Percentiles rank a stretch among this genome's conserved stretches.
phyloP scores from a whole-genome alignment of 2,113 vertebrate genomes.

The Mohoua ochrocephala region DNA sequence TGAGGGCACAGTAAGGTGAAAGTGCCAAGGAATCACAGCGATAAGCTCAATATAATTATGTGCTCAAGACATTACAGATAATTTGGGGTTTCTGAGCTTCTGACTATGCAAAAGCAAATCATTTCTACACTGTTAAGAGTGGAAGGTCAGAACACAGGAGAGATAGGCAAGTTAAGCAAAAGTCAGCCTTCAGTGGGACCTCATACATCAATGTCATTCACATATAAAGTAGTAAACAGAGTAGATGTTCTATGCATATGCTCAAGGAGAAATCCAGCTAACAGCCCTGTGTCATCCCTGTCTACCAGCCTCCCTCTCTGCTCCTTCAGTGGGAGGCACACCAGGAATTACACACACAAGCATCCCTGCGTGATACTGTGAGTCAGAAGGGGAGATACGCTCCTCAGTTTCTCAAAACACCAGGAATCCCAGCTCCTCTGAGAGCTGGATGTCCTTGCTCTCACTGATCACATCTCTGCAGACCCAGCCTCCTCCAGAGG shows the following conservation, averaged over 20 bases:
- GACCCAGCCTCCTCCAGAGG: background rate
- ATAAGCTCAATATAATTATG: slow-evolving; percentile 13
- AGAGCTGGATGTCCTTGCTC: background rate
- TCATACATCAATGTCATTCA: background rate
- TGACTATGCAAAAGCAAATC: background rate
- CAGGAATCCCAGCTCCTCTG: background rate
- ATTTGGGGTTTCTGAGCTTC: background rate
- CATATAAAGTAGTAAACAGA: background rate
- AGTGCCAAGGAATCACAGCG: background rate
- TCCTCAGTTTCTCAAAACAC: background rate
- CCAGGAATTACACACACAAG: background rate
- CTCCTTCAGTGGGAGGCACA: background rate
- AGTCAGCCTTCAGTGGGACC: background rate
- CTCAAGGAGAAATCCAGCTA: background rate
- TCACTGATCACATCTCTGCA: background rate
- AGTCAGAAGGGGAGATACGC: background rate
- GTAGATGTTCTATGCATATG: background rate
- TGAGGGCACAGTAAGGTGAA: background rate
- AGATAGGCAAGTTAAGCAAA: background rate
- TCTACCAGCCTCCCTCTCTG: background rate
- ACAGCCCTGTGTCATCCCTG: background rate
- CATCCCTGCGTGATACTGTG: background rate
- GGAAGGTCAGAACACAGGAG: background rate
- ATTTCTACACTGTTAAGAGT: background rate
- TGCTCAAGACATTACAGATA: background rate